Base-by-base conservation (phyloP, 2,113 vertebrate species). In the Rhegmatorhina hoffmannsi region DNA sequence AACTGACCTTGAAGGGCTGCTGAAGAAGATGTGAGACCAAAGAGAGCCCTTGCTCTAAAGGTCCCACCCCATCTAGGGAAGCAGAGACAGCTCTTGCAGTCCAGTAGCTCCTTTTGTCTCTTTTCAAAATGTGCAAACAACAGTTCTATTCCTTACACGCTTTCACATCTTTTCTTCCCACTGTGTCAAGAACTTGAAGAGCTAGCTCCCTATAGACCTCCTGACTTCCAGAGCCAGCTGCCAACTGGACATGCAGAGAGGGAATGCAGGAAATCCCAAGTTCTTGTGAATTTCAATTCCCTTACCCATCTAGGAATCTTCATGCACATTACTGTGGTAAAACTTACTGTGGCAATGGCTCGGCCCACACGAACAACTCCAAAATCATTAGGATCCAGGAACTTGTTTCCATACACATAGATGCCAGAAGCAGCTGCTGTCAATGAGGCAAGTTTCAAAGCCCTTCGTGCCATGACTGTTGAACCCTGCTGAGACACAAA, bases 281-380 rank as follows among this genome's bases (percentile, higher is more conserved):
- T 74, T 50, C 79, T 36, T 88, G 19, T 55, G 67, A 88, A 91
- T 17, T 72, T 69, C 26, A 62, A 13, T 56, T 84, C 33, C 23
- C 31, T 89, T 50, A 67, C 7, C 24, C n/a, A 60, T 40, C 9
- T 55, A 69, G 21, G 17, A 81, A 81, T n/a, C 31, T 40, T 73
- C 28, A n/a, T 62, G n/a, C 28, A 59, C 6, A 21, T 46, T 74
- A 49, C n/a, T 49, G 72, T 1, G 4, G 70, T 52, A 87, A 94
- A 89, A 98, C 98, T 98, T 98, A 99, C 99, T 52, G 98, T 98
- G 63, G 98, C 97, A 67, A 99, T 98, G 24, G 99, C 99, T 97
- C 99, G 98, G 87, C 99, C 98, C 52, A 99, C 99, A 84, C 99
- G 98, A 92, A 99, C 94, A 12, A 99, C 84, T 26, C 99, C 99